Percentiles rank a stretch among this genome's conserved stretches.
Conservation (phyloP, 2,888 invertebrate genomes). For the Phymatocera aterrima region DNA sequence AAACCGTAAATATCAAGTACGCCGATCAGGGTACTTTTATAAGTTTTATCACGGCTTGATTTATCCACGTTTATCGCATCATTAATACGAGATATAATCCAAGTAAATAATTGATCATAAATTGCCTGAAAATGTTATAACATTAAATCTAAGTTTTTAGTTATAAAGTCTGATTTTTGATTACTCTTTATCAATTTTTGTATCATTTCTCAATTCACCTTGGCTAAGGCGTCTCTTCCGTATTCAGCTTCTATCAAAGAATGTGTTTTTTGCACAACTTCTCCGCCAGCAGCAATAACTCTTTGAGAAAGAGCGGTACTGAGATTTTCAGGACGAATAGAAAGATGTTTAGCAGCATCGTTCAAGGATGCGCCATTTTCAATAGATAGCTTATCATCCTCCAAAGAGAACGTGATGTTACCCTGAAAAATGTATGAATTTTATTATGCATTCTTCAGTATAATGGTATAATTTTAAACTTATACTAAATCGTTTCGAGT, state of each 20-base stretch:
- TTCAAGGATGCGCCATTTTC: constrained; percentile 80
- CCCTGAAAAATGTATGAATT: constrained; percentile 76
- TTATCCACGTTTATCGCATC: constrained; percentile 89
- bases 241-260: constrained; percentile 90
- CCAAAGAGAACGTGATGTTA: constrained; percentile 78
- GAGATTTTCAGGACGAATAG: constrained; percentile 79
- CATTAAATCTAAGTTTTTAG: no score
- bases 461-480: no score
- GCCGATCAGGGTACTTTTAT: constrained; percentile 90
- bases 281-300: constrained; percentile 95
- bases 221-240: constrained; percentile 94
- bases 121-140: constrained; percentile 82
- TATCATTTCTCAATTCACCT: constrained; percentile 74
- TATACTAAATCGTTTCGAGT: constrained; percentile 39
- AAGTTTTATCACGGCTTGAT: constrained; percentile 75
- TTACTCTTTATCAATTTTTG: no score
- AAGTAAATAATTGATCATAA: constrained; percentile 95
- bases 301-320: constrained; percentile 88
- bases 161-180: no score
- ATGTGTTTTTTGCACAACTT: constrained; percentile 93
- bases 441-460: no score
- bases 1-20: constrained; percentile 99
- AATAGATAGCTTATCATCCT: constrained; percentile 79
- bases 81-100: constrained; percentile 96
- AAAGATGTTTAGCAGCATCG: constrained; percentile 79